Evolutionary conservation across 1,140 invertebrate species (phyloP).

Genomic region (Tetramorium simillimum): DNA sequence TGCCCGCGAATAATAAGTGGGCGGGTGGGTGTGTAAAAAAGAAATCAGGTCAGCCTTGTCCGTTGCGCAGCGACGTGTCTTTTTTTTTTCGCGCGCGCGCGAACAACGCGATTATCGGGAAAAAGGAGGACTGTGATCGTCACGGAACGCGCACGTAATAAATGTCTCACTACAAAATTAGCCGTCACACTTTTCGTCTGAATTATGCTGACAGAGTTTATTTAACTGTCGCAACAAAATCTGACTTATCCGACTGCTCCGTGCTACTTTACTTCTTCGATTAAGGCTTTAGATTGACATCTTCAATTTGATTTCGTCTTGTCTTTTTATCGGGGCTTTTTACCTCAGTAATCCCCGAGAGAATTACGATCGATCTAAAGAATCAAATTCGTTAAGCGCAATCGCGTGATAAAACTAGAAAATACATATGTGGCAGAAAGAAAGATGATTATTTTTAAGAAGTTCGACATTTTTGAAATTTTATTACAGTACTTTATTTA

Average conservation of each 20-base stretch:
- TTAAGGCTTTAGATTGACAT: not conserved
- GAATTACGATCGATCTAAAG: not conserved
- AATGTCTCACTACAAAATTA: conserved; percentile 39
- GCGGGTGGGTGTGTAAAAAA: conserved; percentile 20
- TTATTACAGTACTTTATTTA: not conserved
- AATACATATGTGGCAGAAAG: no score
- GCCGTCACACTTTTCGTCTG: conserved; percentile 15
- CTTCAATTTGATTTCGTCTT: not conserved
- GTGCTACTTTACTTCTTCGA: not conserved
- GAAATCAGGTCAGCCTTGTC: conserved; percentile 45
- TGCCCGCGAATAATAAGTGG: conserved; percentile 36
- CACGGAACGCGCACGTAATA: conserved; percentile 34
- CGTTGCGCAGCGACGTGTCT: not conserved
- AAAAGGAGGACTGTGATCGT: not conserved
- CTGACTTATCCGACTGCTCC: not conserved
- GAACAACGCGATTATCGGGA: conserved; percentile 4
- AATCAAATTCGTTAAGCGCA: not conserved
- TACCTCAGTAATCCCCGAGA: not conserved
- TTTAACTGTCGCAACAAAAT: conserved; percentile 18
- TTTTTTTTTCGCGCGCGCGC: conserved; percentile 18
- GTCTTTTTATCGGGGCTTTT: not conserved
- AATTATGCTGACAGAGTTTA: conserved; percentile 9
- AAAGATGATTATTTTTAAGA: not conserved
- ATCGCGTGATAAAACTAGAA: no score
- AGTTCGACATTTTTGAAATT: not conserved